phyloP scores from a whole-genome alignment of 2,888 invertebrate species.

The Heliconius hortense region DNA sequence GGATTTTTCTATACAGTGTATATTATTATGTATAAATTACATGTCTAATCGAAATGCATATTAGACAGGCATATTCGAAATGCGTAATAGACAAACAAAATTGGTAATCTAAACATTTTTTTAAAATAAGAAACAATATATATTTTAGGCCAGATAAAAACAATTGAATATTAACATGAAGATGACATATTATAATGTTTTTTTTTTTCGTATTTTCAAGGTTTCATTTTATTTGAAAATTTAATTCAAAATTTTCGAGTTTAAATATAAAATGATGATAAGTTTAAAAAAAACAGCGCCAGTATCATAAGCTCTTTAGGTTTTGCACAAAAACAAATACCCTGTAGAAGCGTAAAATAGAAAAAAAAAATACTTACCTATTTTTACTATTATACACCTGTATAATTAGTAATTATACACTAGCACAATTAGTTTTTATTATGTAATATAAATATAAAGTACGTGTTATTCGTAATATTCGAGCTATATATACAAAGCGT shows the following conservation, averaged over 20 bases:
- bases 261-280: neutral
- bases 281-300: slow-evolving; percentile 16
- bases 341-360: neutral
- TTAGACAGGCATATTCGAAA: neutral
- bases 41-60: neutral
- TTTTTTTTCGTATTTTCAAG: neutral
- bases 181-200: no score
- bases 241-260: neutral
- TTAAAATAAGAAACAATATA: neutral
- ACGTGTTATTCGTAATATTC: neutral
- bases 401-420: slow-evolving; percentile 5
- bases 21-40: neutral
- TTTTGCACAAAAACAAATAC: slow-evolving; percentile 9
- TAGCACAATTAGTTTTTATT: neutral
- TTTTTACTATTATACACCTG: neutral
- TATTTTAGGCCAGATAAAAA: slow-evolving; percentile 20
- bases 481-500: slow-evolving; percentile 20
- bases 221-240: neutral
- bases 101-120: no score
- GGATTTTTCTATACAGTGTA: neutral
- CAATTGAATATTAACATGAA: neutral
- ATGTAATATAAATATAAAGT: neutral
- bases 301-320: slow-evolving; percentile 7
- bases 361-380: slow-evolving; percentile 8
- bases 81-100: slow-evolving; percentile 1